Percentiles rank a stretch among this genome's conserved stretches.
These are phyloP conservation scores for Microctenopoma lineatum DNA, from an alignment of 2,797 vertebrate species.

Conservation along the genomic window DNA sequence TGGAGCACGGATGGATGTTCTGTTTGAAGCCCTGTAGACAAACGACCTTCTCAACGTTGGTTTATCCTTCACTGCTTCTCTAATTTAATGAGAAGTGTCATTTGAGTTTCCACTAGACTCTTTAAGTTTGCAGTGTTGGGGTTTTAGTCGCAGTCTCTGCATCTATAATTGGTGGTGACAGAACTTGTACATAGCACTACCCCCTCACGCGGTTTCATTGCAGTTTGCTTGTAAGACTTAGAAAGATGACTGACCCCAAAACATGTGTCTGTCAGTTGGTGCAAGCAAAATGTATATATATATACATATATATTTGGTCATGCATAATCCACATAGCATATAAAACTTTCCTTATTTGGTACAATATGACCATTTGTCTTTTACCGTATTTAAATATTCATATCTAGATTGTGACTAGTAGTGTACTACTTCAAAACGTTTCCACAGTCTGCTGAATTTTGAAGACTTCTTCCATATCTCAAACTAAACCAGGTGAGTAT, in stretches of 20 bases:
- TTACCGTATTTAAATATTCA: not conserved
- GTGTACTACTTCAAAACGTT: slow-evolving; percentile 6
- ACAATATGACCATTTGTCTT: not conserved
- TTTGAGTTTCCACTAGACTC: not conserved
- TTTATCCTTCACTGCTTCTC: not conserved
- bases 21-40: slow-evolving; percentile 9
- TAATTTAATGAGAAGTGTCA: slow-evolving; percentile 2
- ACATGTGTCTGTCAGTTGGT: not conserved
- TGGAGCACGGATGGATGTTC: not conserved
- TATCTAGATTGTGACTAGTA: not conserved
- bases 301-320: not conserved
- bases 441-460: not conserved
- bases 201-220: not conserved
- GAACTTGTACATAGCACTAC: not conserved
- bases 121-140: not conserved
- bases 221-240: not conserved
- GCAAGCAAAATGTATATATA: not conserved
- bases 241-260: not conserved
- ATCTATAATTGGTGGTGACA: slow-evolving; percentile 1
- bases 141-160: not conserved
- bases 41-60: not conserved
- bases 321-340: not conserved
- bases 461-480: slow-evolving; percentile 5
- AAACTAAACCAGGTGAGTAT: slow-evolving; percentile 55
- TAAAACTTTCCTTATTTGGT: slow-evolving; percentile 7